phyloP scores from a whole-genome alignment of 1,140 invertebrate species.

The Eumaeus atala region DNA sequence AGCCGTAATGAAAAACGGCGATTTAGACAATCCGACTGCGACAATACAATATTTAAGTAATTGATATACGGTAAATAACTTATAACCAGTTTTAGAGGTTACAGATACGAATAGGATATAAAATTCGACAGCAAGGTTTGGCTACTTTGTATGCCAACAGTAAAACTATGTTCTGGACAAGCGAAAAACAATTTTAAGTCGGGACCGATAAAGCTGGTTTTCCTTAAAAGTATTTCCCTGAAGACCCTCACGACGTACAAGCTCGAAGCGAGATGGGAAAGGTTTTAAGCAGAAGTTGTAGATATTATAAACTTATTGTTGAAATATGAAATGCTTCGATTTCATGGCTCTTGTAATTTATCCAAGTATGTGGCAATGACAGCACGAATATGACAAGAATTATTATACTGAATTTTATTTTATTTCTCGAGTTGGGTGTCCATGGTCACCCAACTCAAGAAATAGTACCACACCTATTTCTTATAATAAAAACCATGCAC shows the following conservation, averaged over 20 bases:
- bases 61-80: neutral
- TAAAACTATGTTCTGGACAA: neutral
- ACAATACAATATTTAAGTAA: too few species aligned
- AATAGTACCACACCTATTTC: too few species aligned
- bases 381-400: too few species aligned
- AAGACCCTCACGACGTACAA: neutral
- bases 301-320: neutral
- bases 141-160: constrained; percentile 5
- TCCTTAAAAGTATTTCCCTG: neutral
- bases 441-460: too few species aligned
- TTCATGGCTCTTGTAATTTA: too few species aligned
- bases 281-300: constrained; percentile 2
- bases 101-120: constrained; percentile 4
- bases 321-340: too few species aligned
- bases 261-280: neutral
- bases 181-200: neutral
- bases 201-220: neutral
- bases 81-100: constrained; percentile 9
- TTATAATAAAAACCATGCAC: too few species aligned
- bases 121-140: constrained; percentile 2
- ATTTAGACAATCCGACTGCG: too few species aligned
- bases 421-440: too few species aligned
- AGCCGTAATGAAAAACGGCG: too few species aligned
- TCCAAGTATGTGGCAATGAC: too few species aligned
- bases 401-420: too few species aligned